A percentile compares a stretch with the other conserved stretches of the same genome.
Evolutionary conservation across 1,140 invertebrate species (phyloP).

Genomic region (Lutraria rhynchaena): DNA sequence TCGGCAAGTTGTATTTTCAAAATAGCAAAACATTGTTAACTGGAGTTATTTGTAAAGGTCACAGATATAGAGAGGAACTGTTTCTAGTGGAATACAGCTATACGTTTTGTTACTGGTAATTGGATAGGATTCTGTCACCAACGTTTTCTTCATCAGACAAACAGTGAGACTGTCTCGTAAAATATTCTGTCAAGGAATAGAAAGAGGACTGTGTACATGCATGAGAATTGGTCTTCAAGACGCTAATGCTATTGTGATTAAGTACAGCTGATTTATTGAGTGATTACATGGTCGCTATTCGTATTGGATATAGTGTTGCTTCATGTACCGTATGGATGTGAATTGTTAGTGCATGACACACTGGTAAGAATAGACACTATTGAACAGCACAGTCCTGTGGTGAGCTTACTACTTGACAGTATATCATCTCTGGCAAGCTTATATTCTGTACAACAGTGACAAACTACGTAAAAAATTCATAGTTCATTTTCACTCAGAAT

Average conservation of each 20-base stretch:
- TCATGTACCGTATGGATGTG: slow-evolving; percentile 42
- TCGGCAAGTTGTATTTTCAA: background rate
- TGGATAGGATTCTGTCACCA: slow-evolving; percentile 51
- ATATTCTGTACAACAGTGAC: slow-evolving; percentile 34
- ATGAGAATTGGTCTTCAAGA: slow-evolving; percentile 21
- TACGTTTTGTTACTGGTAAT: slow-evolving; percentile 40
- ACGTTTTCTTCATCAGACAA: slow-evolving; percentile 11
- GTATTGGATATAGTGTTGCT: slow-evolving; percentile 40
- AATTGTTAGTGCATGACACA: slow-evolving; percentile 45
- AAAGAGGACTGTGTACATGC: slow-evolving; percentile 28
- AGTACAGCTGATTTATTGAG: slow-evolving; percentile 49
- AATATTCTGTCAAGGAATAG: slow-evolving; percentile 27
- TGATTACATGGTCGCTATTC: slow-evolving; percentile 42
- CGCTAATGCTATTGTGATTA: slow-evolving; percentile 23
- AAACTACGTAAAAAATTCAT: slow-evolving; percentile 57
- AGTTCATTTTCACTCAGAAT: slow-evolving; percentile 34
- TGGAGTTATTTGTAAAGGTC: slow-evolving; percentile 37
- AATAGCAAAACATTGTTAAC: slow-evolving; percentile 36
- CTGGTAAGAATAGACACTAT: slow-evolving; percentile 46
- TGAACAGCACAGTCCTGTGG: slow-evolving; percentile 50
- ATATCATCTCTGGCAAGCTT: slow-evolving; percentile 26
- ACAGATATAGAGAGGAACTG: background rate
- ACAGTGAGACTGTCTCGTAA: slow-evolving; percentile 24
- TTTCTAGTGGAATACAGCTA: slow-evolving; percentile 25
- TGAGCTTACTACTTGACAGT: slow-evolving; percentile 6